These are phyloP conservation scores for Cyanoliseus patagonus DNA, from an alignment of 2,113 vertebrate species.

Conservation along the genomic window DNA sequence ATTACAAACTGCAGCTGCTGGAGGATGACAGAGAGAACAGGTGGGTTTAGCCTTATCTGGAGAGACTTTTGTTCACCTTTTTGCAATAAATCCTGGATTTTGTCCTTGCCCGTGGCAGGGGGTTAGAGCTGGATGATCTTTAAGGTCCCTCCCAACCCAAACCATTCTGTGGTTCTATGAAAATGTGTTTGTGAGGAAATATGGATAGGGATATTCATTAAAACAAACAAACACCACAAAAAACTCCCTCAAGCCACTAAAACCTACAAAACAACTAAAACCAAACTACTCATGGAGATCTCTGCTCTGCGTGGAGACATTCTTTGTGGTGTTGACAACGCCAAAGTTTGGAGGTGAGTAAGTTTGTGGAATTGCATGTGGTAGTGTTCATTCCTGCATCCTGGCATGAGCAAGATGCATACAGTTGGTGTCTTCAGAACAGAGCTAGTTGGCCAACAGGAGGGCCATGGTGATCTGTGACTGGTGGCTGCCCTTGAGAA, in stretches of 20 bases:
- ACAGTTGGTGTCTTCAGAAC: not conserved
- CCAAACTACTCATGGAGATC: not conserved
- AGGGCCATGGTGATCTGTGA: not conserved
- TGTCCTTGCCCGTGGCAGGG: not conserved
- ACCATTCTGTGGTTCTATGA: not conserved
- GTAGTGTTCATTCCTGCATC: not conserved
- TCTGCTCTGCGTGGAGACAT: not conserved
- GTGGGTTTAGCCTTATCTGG: constrained; percentile 62
- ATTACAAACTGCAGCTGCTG: constrained; percentile 95
- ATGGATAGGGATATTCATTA: not conserved
- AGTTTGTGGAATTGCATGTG: not conserved
- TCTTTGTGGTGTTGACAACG: not conserved
- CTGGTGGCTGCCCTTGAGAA: not conserved
- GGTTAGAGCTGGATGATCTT: not conserved
- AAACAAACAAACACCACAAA: not conserved
- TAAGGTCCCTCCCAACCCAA: not conserved
- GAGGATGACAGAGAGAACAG: constrained; percentile 93
- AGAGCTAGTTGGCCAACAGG: not conserved
- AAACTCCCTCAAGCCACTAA: not conserved
- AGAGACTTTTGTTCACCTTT: not conserved
- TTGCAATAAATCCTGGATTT: not conserved
- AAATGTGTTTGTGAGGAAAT: not conserved
- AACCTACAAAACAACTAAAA: not conserved
- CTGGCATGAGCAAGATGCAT: not conserved
- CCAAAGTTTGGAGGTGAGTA: not conserved